phyloP scores from a whole-genome alignment of 2,113 vertebrate species.

The Psophia crepitans region DNA sequence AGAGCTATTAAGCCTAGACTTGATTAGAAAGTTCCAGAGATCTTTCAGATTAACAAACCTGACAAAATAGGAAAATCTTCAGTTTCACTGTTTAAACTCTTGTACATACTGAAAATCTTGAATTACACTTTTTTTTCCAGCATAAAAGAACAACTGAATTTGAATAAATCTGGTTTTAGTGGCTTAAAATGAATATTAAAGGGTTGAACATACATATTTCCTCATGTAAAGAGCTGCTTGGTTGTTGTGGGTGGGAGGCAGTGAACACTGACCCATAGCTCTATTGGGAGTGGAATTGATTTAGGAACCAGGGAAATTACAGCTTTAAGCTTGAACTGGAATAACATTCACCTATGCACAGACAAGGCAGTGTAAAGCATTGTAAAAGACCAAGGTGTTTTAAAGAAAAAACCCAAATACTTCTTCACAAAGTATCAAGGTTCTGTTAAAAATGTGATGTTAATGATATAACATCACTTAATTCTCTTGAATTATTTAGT shows the following conservation, averaged over 20 bases:
- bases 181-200: not conserved
- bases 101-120: not conserved
- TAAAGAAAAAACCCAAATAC: not conserved
- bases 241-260: not conserved
- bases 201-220: not conserved
- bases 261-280: rapidly evolving
- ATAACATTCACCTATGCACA: not conserved
- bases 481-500: not conserved
- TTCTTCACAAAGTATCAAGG: not conserved
- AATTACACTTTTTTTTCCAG: not conserved
- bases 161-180: not conserved
- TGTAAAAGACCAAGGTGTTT: not conserved
- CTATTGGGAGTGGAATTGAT: not conserved
- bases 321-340: not conserved
- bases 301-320: not conserved
- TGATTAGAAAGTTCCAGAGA: not conserved
- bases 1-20: not conserved
- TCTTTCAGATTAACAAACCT: not conserved
- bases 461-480: not conserved
- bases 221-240: not conserved
- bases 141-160: not conserved
- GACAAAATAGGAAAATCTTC: not conserved
- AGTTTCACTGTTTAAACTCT: not conserved
- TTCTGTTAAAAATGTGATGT: not conserved
- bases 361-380: no score